Evolutionary conservation across 2,797 vertebrate species (phyloP), one percentile per base, ranked within the genome.

Genomic region (Streptopelia turtur): DNA sequence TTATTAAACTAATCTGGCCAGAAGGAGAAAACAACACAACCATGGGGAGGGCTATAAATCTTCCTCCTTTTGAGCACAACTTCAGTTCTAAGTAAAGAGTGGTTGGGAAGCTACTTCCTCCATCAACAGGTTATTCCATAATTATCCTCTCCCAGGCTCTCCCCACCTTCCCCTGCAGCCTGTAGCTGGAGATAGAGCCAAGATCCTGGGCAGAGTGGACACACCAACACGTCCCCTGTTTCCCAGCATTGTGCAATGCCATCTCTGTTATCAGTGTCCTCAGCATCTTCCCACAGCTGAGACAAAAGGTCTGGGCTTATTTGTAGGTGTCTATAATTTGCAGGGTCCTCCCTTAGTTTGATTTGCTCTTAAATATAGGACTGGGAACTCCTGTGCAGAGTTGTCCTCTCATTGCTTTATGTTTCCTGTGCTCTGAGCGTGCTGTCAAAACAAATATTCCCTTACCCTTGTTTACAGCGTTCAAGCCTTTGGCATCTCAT

Each of bases 291-390:
- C 95, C 95, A 89, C 93, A 95, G 64, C 86, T 41, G 84, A 97
- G 95, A 90, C 96, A 96, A 89, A 41, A 92, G 96, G 77, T 95
- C 96, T 96, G 78, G 76, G 52, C 84, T 90, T 97, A 92, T 97
- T 97, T 97, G 97, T 87, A 95, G 96, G 84, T 92, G 88, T 41
- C 47, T 28, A 33, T 96, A 55, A 81, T 96, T 97, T 97, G 96
- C 70, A 33, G 72, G 70, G 84, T 91, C 85, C 97, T 97, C 97
- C 97, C 96, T 89, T 78, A 83, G 82, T 79, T 95, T 83, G 55
- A 89, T 96, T 95, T 95, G 92, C 74, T 96, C 94, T 96, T 97
- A 97, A 97, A 97, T 97, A 95, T 80, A 97, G 95, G 82, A 94
- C 83, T 75, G 83, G 81, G 49, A 90, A 16, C 90, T 94, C 79